These are phyloP conservation scores for Elephas maximus DNA, from an alignment of 2,113 vertebrate species.

Conservation along the genomic window DNA sequence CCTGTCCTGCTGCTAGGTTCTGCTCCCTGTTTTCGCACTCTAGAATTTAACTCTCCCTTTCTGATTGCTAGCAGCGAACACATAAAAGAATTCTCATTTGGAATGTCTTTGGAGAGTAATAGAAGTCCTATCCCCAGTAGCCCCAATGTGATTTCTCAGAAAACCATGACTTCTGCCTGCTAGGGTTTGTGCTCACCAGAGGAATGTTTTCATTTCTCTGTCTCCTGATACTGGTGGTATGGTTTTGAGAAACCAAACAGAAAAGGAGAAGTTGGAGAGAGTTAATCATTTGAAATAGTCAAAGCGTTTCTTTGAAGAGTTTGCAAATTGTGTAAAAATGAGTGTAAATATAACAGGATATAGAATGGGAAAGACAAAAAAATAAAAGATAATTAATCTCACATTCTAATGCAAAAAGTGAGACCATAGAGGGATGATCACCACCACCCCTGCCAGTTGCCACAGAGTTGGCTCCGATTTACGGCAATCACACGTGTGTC, in stretches of 20 bases:
- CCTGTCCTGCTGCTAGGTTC: neutral
- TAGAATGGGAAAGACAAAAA: neutral
- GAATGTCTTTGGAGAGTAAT: slow-evolving; percentile 15
- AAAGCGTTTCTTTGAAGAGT: neutral
- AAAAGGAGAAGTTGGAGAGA: neutral
- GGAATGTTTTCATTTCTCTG: neutral
- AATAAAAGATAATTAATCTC: neutral
- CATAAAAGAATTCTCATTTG: slow-evolving; percentile 48
- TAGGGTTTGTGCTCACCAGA: slow-evolving; percentile 6
- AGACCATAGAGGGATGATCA: neutral
- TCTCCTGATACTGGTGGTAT: neutral
- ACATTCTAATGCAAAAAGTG: slow-evolving; percentile 33
- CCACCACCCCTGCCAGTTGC: neutral
- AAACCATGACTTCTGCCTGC: slow-evolving; percentile 10
- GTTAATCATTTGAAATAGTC: neutral
- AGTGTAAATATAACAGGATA: slow-evolving; percentile 31
- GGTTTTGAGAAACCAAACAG: slow-evolving; percentile 30
- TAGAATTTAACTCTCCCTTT: slow-evolving; percentile 25
- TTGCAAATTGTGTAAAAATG: neutral
- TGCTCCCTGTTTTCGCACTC: slow-evolving; percentile 38
- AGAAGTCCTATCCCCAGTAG: neutral
- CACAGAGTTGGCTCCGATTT: neutral
- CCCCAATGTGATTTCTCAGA: slow-evolving; percentile 43
- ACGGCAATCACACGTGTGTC: neutral
- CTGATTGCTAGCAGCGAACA: slow-evolving; percentile 51